Evolutionary conservation across 2,113 vertebrate species (phyloP).

Genomic region (Talpa occidentalis): DNA sequence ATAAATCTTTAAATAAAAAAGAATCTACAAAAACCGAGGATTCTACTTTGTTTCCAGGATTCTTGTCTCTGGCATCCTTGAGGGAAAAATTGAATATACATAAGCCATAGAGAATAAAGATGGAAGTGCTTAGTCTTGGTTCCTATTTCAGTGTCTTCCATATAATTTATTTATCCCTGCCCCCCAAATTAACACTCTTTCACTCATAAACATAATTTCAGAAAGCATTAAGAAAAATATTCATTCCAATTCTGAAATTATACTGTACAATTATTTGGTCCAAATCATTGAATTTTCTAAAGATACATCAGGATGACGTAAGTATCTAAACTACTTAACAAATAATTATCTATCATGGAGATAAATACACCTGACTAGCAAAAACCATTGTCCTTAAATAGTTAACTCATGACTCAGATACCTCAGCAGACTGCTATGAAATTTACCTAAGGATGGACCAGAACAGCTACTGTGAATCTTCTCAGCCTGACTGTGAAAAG

Average conservation of each 20-base stretch:
- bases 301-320: neutral
- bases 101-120: neutral
- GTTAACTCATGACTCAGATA: neutral
- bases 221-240: neutral
- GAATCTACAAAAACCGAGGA: neutral
- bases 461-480: neutral
- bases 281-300: neutral
- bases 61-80: neutral
- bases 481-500: neutral
- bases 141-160: neutral
- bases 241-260: constrained; percentile 25
- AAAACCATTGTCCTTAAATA: neutral
- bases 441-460: neutral
- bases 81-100: neutral
- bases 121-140: neutral
- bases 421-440: neutral
- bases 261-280: neutral
- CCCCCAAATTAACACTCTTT: neutral
- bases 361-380: neutral
- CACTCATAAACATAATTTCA: neutral
- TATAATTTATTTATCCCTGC: neutral
- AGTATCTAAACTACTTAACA: neutral
- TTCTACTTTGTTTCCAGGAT: neutral
- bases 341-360: neutral
- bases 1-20: too few relatives aligned